Percentiles rank a stretch among this genome's conserved stretches.
Conservation (phyloP, 2,113 vertebrate species). For the Elephas maximus region DNA sequence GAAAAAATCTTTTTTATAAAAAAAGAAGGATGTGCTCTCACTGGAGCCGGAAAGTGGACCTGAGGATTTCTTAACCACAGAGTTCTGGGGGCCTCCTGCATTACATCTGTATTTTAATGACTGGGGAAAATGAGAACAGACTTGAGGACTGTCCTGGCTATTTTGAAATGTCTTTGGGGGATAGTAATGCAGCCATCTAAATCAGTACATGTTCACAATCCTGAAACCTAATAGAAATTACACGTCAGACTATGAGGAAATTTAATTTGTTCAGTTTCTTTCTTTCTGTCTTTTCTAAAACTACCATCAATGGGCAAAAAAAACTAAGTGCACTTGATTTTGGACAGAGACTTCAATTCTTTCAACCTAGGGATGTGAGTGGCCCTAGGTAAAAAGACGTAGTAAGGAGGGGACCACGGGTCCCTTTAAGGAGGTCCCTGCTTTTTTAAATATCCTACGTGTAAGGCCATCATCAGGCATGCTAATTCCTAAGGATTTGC, state of each 20-base stretch:
- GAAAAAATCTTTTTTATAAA: neutral
- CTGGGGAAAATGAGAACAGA: slow-evolving; percentile 70
- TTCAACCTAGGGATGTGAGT: slow-evolving; percentile 28
- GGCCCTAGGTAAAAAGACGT: neutral
- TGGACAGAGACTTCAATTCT: slow-evolving; percentile 64
- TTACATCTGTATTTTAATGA: slow-evolving; percentile 67
- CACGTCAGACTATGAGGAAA: slow-evolving; percentile 68
- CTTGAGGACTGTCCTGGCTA: slow-evolving; percentile 52
- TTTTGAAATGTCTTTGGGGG: slow-evolving; percentile 75
- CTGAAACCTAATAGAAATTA: slow-evolving; percentile 74
- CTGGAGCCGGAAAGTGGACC: slow-evolving; percentile 16
- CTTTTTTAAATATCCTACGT: neutral
- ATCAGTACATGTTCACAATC: slow-evolving; percentile 66
- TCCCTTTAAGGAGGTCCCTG: neutral
- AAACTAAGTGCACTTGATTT: slow-evolving; percentile 60
- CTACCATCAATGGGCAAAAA: slow-evolving; percentile 67
- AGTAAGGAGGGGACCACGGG: neutral
- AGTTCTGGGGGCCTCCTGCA: slow-evolving; percentile 12
- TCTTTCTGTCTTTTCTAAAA: neutral
- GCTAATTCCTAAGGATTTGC: slow-evolving; percentile 51
- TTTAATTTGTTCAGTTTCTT: slow-evolving; percentile 67
- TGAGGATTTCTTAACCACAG: slow-evolving; percentile 33
- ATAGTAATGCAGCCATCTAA: slow-evolving; percentile 52
- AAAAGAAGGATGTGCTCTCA: slow-evolving; percentile 31
- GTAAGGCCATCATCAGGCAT: slow-evolving; percentile 30